Evolutionary conservation across 1,140 invertebrate genomes (phyloP).

Genomic region (Drosophila subpulchrella): DNA sequence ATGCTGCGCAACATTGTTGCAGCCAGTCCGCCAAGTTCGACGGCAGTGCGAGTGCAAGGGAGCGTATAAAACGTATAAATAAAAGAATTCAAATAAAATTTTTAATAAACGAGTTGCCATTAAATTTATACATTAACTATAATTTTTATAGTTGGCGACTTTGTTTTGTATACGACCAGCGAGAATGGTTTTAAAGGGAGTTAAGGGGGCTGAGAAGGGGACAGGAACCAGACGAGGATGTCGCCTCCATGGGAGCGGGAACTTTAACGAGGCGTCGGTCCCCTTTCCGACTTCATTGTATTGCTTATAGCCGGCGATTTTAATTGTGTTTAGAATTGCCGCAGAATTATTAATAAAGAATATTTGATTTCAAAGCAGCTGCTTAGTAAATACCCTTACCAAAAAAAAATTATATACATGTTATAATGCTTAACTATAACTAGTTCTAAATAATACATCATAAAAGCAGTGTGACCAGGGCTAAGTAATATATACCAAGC

Average conservation of each 20-base stretch:
- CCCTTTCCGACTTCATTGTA: constrained; percentile 59
- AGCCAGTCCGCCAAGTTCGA: constrained; percentile 35
- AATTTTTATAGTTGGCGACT: constrained; percentile 84
- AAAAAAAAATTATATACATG: not conserved
- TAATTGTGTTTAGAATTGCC: constrained; percentile 72
- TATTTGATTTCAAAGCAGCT: constrained; percentile 13
- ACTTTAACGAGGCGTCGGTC: constrained; percentile 67
- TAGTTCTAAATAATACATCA: not conserved
- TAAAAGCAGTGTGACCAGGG: not conserved
- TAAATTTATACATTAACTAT: constrained; percentile 85
- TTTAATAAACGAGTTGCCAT: constrained; percentile 84
- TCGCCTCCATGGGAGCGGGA: constrained; percentile 17
- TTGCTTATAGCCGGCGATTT: constrained; percentile 50
- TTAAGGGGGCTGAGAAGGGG: not conserved
- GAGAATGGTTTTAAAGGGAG: constrained; percentile 5
- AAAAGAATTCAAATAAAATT: constrained; percentile 84
- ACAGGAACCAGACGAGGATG: constrained; percentile 45
- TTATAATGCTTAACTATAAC: no score
- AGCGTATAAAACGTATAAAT: constrained; percentile 83
- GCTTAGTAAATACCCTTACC: constrained; percentile 8
- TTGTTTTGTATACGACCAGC: constrained; percentile 76
- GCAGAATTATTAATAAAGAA: constrained; percentile 47
- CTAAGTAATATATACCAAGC: no score
- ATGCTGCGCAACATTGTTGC: constrained; percentile 77
- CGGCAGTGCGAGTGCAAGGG: constrained; percentile 66